A percentile compares a stretch with the other conserved stretches of the same genome.
Conservation (phyloP, 2,113 vertebrate genomes). For the Hemicordylus capensis region DNA sequence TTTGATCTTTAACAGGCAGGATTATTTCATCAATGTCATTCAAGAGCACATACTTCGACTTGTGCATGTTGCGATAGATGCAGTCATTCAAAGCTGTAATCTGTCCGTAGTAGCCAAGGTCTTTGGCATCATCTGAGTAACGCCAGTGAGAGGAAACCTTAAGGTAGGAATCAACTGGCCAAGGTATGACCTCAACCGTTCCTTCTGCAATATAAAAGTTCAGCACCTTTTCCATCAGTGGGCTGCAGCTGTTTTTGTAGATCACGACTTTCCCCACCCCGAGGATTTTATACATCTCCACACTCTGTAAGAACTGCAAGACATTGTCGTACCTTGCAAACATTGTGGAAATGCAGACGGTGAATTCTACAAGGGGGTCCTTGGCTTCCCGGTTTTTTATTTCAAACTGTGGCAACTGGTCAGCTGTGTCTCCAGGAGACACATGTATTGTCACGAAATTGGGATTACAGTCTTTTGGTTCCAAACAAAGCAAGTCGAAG, state of each 20-base stretch:
- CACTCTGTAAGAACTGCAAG: slow-evolving; percentile 78
- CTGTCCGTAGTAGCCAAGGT: slow-evolving; percentile 60
- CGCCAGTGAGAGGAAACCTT: slow-evolving; percentile 71
- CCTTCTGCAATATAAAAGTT: slow-evolving; percentile 73
- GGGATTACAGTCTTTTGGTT: slow-evolving; percentile 44
- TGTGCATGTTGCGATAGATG: slow-evolving; percentile 57
- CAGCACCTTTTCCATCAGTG: slow-evolving; percentile 73
- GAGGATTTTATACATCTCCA: slow-evolving; percentile 84
- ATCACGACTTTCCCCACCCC: slow-evolving; percentile 77
- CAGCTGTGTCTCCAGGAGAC: slow-evolving; percentile 26
- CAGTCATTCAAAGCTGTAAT: slow-evolving; percentile 61
- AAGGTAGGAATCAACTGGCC: slow-evolving; percentile 76
- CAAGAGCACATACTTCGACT: slow-evolving; percentile 64
- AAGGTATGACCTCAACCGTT: slow-evolving; percentile 75
- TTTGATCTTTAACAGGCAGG: slow-evolving; percentile 69
- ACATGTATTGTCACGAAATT: slow-evolving; percentile 48
- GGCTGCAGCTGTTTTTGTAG: slow-evolving; percentile 81
- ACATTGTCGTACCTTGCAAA: slow-evolving; percentile 80
- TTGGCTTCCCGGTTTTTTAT: slow-evolving; percentile 60
- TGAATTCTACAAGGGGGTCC: slow-evolving; percentile 71
- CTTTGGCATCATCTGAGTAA: background rate
- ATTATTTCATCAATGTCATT: slow-evolving; percentile 82
- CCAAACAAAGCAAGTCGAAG: slow-evolving; percentile 56
- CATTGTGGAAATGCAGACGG: slow-evolving; percentile 79
- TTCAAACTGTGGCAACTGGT: slow-evolving; percentile 57